These are phyloP conservation scores for Arrhamphus sclerolepis DNA, from an alignment of 2,797 vertebrate species.

Conservation along the genomic window DNA sequence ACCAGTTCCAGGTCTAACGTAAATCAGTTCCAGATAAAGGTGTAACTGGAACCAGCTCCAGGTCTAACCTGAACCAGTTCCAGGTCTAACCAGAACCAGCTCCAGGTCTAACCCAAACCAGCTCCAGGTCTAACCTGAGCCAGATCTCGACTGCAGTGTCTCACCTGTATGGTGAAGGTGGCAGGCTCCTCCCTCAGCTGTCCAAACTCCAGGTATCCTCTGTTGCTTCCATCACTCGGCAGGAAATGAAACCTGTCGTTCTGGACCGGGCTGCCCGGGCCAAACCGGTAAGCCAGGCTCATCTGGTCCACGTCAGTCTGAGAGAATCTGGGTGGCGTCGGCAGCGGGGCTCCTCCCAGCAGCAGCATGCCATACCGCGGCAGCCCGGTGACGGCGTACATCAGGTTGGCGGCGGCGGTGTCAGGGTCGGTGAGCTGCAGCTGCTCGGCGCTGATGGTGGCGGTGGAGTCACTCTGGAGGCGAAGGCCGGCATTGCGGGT, in stretches of 20 bases:
- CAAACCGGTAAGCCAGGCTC: constrained; percentile 73
- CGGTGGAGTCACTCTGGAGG: constrained; percentile 54
- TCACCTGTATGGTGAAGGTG: constrained; percentile 76
- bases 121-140: too few relatives aligned
- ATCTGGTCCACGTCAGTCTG: constrained; percentile 76
- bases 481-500: constrained; percentile 67
- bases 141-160: not conserved
- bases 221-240: constrained; percentile 71
- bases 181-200: constrained; percentile 71
- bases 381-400: constrained; percentile 60
- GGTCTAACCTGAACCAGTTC: not conserved
- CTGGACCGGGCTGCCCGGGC: constrained; percentile 43
- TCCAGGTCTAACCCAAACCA: too few relatives aligned
- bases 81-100: too few relatives aligned
- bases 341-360: constrained; percentile 56
- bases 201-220: constrained; percentile 77
- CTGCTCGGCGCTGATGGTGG: constrained; percentile 53
- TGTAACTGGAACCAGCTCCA: too few relatives aligned
- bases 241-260: constrained; percentile 77
- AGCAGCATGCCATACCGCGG: constrained; percentile 72
- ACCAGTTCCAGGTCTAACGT: too few relatives aligned
- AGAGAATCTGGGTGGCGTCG: constrained; percentile 54
- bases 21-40: too few relatives aligned
- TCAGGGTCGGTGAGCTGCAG: constrained; percentile 78
- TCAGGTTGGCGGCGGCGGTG: constrained; percentile 69